Evolutionary conservation across 2,888 invertebrate species (phyloP).

Genomic region (Ormyrus thymus): DNA sequence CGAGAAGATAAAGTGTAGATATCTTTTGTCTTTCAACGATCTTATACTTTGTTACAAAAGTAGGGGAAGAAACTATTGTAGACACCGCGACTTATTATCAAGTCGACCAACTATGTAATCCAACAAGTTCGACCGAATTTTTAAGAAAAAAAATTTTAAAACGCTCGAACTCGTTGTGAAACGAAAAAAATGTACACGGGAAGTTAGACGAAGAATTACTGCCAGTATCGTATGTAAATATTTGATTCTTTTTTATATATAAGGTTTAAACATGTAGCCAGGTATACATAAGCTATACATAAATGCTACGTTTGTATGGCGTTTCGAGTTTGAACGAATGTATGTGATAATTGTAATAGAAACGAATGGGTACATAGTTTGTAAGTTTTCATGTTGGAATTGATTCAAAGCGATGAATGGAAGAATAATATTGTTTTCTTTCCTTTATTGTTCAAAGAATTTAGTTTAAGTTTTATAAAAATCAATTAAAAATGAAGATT

Average conservation of each 20-base stretch:
- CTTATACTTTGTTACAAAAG: constrained; percentile 46
- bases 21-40: constrained; percentile 39
- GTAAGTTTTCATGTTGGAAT: constrained; percentile 53
- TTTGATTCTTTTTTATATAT: constrained; percentile 48
- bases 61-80: constrained; percentile 25
- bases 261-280: constrained; percentile 46
- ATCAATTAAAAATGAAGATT: constrained; percentile 14
- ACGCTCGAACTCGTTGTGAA: constrained; percentile 28
- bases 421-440: constrained; percentile 41
- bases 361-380: constrained; percentile 39
- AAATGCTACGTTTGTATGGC: constrained; percentile 49
- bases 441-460: constrained; percentile 19
- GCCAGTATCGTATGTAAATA: constrained; percentile 58
- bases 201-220: constrained; percentile 55
- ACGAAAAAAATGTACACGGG: constrained; percentile 27
- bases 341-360: constrained; percentile 53
- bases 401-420: constrained; percentile 37
- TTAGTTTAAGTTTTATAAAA: constrained; percentile 4
- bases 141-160: constrained; percentile 28
- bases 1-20: constrained; percentile 2
- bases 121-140: constrained; percentile 40
- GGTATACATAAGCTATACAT: constrained; percentile 50
- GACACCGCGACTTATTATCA: constrained; percentile 31
- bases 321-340: constrained; percentile 54
- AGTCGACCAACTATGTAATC: constrained; percentile 39